These are phyloP conservation scores for Euglossa dilemma DNA, from an alignment of 1,140 invertebrate species.

Conservation along the genomic window DNA sequence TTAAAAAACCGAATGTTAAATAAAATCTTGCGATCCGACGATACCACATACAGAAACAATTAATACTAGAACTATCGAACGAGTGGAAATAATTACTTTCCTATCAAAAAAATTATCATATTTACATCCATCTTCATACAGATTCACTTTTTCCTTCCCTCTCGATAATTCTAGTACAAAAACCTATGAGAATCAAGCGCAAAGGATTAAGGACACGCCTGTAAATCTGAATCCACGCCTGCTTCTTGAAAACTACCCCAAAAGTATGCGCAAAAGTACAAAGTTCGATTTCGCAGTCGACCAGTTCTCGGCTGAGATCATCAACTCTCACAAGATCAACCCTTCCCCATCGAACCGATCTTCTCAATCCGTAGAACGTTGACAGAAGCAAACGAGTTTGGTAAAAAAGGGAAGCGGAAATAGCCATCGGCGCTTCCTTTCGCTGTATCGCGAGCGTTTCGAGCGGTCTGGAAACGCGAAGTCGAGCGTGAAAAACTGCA, in stretches of 20 bases:
- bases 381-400: conserved; percentile 11
- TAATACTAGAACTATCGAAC: no score
- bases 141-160: no score
- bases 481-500: not conserved
- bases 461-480: not conserved
- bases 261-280: not conserved
- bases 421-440: not conserved
- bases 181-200: not conserved
- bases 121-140: no score
- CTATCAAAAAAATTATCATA: no score
- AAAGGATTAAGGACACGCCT: not conserved
- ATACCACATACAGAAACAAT: no score
- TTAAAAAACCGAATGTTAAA: not conserved
- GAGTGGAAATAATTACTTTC: no score
- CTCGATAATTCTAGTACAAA: no score
- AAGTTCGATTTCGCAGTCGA: not conserved
- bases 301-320: no score
- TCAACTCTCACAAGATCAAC: not conserved
- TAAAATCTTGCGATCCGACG: not conserved
- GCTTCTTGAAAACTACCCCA: not conserved
- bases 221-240: not conserved
- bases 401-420: not conserved
- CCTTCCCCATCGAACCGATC: not conserved
- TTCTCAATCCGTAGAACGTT: not conserved
- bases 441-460: not conserved